A percentile compares a stretch with the other conserved stretches of the same genome.
These are phyloP conservation scores for Kryptolebias marmoratus DNA, from an alignment of 2,113 vertebrate species.

Conservation along the genomic window DNA sequence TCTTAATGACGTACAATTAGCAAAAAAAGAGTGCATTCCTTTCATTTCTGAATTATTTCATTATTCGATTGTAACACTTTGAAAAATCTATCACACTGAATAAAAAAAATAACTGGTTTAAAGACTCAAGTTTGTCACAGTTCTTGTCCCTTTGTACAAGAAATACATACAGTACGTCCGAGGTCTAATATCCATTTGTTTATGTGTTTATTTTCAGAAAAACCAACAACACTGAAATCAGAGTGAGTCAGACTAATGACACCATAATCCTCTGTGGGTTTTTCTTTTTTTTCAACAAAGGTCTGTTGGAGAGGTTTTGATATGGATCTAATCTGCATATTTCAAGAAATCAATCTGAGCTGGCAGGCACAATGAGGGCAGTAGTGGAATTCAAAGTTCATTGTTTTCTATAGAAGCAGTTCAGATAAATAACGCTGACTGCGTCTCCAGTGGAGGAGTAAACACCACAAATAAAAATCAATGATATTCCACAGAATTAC, in stretches of 20 bases:
- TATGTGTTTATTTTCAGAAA: too few relatives aligned
- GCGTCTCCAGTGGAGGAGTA: not conserved
- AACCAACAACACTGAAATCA: not conserved
- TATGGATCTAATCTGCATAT: not conserved
- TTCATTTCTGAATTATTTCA: too few relatives aligned
- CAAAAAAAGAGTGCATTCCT: too few relatives aligned
- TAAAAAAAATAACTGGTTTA: too few relatives aligned
- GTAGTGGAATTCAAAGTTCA: not conserved
- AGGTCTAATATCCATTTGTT: not conserved
- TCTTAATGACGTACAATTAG: too few relatives aligned
- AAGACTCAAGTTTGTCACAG: not conserved
- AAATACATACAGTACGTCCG: not conserved
- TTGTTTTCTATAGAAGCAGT: not conserved
- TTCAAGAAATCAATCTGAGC: not conserved
- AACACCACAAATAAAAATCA: not conserved
- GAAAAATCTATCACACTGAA: too few relatives aligned
- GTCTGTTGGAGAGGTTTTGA: not conserved
- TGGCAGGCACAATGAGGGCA: not conserved
- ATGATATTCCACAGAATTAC: not conserved
- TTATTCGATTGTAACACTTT: too few relatives aligned
- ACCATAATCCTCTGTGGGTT: not conserved
- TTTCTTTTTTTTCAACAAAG: too few relatives aligned
- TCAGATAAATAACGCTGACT: not conserved
- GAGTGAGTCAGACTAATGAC: not conserved
- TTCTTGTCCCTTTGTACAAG: not conserved